These are phyloP conservation scores for Ips nitidus DNA, from an alignment of 1,140 invertebrate species.

Conservation along the genomic window DNA sequence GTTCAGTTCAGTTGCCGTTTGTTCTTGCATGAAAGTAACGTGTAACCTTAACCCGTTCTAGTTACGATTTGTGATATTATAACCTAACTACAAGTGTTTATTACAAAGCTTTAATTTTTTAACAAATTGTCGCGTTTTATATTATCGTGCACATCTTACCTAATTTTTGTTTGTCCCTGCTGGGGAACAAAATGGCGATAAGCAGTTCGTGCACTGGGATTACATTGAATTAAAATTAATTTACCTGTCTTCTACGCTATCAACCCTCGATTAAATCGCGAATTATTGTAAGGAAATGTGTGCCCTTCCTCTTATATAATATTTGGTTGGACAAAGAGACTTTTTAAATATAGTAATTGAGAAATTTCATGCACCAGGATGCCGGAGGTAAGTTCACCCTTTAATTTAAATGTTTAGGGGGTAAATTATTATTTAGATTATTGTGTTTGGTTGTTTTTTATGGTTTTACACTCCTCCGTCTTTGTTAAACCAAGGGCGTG, in stretches of 20 bases:
- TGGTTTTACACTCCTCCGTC: constrained; percentile 37
- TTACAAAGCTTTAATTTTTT: background rate
- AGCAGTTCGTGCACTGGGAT: constrained; percentile 31
- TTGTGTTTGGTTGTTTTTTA: constrained; percentile 35
- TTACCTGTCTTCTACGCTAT: constrained; percentile 6
- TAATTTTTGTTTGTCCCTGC: constrained; percentile 30
- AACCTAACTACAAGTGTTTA: constrained; percentile 42
- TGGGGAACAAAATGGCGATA: constrained; percentile 44
- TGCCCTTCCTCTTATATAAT: constrained; percentile 24
- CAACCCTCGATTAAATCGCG: no score
- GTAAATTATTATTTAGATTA: constrained; percentile 34
- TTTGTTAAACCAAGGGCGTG: constrained; percentile 50
- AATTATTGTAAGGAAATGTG: constrained; percentile 15
- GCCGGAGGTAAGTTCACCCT: constrained; percentile 49
- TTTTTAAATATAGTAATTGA: constrained; percentile 24
- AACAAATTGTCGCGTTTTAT: background rate
- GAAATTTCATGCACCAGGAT: constrained; percentile 38
- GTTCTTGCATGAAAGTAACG: constrained; percentile 40
- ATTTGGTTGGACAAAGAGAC: constrained; percentile 25
- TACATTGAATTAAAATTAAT: constrained; percentile 4
- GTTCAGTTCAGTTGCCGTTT: constrained; percentile 34
- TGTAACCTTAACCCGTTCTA: constrained; percentile 42
- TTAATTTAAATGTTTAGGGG: constrained; percentile 38
- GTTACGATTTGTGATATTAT: constrained; percentile 44
- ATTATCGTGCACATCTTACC: constrained; percentile 16